Evolutionary conservation across 2,888 invertebrate species (phyloP).

Genomic region (Drosophila koepferae): DNA sequence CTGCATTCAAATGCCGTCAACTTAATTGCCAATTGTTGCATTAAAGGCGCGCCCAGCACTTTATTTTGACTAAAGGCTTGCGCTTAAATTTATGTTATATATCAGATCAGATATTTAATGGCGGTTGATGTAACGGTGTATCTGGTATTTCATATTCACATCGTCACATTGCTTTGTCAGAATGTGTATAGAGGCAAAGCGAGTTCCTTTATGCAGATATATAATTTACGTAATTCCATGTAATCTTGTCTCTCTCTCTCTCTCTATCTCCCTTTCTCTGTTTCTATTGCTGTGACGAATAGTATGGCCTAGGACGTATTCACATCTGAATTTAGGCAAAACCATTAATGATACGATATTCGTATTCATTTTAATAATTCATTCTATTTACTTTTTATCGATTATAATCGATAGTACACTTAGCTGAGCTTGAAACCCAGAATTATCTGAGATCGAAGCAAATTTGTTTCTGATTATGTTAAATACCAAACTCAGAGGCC

Average conservation of each 20-base stretch:
- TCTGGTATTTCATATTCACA: not conserved
- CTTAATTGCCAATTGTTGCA: conserved; percentile 45
- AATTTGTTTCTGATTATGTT: too few species aligned
- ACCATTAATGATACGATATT: not conserved
- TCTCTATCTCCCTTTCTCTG: too few species aligned
- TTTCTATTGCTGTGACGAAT: too few species aligned
- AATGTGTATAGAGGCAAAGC: too few species aligned
- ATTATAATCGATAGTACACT: not conserved
- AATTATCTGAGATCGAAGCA: too few species aligned
- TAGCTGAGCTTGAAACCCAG: too few species aligned
- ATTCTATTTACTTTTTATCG: not conserved
- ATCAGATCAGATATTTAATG: not conserved
- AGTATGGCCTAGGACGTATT: too few species aligned
- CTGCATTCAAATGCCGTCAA: conserved; percentile 23
- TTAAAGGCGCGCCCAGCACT: conserved; percentile 1
- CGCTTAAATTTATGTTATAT: not conserved
- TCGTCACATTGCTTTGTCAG: not conserved
- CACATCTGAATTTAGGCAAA: too few species aligned
- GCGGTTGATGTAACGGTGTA: too few species aligned
- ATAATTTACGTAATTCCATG: too few species aligned
- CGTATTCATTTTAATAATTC: not conserved
- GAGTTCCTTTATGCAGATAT: not conserved
- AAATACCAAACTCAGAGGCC: too few species aligned
- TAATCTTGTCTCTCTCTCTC: too few species aligned
- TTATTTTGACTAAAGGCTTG: not conserved